These are phyloP conservation scores for Stenodera caucasica DNA, from an alignment of 2,888 invertebrate genomes.

Conservation along the genomic window DNA sequence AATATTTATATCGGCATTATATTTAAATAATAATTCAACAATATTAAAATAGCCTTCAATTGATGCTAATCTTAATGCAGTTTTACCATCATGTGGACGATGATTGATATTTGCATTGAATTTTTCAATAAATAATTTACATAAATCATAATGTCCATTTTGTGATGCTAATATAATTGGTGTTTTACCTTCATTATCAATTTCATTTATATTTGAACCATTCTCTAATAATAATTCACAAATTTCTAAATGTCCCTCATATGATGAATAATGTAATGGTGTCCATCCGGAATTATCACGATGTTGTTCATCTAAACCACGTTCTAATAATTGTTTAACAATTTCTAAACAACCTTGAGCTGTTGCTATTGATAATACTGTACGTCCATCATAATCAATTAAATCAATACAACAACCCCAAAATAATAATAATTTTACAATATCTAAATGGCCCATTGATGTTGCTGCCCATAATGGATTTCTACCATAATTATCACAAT, in stretches of 20 bases:
- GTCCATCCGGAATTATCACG: conserved; percentile 97
- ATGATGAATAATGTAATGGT: conserved; percentile 93
- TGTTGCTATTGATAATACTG: conserved; percentile 82
- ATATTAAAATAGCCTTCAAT: conserved; percentile 83
- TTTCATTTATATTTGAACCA: conserved; percentile 84
- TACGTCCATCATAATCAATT: conserved; percentile 92
- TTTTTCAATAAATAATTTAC: conserved; percentile 70
- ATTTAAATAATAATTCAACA: conserved; percentile 68
- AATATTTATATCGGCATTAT: conserved; percentile 83
- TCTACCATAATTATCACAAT: conserved; percentile 77
- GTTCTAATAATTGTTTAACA: conserved; percentile 83
- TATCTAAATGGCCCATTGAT: conserved; percentile 86
- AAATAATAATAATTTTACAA: conserved; percentile 83
- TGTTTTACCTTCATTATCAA: conserved; percentile 89
- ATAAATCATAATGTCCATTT: conserved; percentile 75
- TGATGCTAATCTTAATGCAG: conserved; percentile 80
- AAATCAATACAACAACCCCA: conserved; percentile 96
- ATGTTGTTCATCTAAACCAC: conserved; percentile 85
- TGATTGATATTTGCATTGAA: conserved; percentile 81
- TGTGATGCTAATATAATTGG: conserved; percentile 87
- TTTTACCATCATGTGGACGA: conserved; percentile 87
- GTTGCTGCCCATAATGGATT: conserved; percentile 92
- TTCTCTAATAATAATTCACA: conserved; percentile 81
- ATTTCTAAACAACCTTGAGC: conserved; percentile 87
- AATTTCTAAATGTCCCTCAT: conserved; percentile 87